Evolutionary conservation across 2,888 invertebrate species (phyloP), one percentile per base, ranked within the genome.

Genomic region (Noctua janthina): DNA sequence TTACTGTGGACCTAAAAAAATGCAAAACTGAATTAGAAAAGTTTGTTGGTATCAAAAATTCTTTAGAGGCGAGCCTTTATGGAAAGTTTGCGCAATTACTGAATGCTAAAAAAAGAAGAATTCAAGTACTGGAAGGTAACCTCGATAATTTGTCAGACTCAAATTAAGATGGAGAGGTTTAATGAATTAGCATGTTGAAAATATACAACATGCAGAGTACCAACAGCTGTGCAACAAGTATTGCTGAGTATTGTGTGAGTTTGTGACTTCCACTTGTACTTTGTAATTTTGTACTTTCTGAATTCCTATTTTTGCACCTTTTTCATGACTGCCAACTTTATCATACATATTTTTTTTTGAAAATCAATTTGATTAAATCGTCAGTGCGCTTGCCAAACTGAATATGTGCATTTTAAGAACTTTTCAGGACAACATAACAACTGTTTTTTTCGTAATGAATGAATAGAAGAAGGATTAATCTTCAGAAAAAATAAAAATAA

Each of bases 101-200:
- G 46, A 96, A 96, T 90, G 88, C 93, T 20, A 96, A 96, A 83
- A 96, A 96, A 85, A 92, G 87, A 79, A 93, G 95, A 84, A 96
- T 96, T 76, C 84, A 92, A 69, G 67, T 93, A 15, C 90, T 97
- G 46, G 95, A 96, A 91, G 92, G 94, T 39, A 90, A 90, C 68
- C 77, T 96, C 71, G 87, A 90, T 23, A 92, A 91, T n/a, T 85
- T 89, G 59, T 81, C 83, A 7, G 84, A 87, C 17, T 29, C 76
- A 15, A 84, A 76, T 0, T 67, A 68, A 20, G 69, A 46, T 54
- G 62, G 66, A 66, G 81, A 77, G 17, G 20, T 69, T 13, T 70
- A 56, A 80, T 62, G 0, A 43, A 56, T 49, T 23, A 29, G n/a
- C 3, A 35, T 46, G 49, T 49, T 68, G 17, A 29, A 17, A 46